Base-by-base conservation (phyloP, 2,113 vertebrate genomes). In the Brevimyrus niger region DNA sequence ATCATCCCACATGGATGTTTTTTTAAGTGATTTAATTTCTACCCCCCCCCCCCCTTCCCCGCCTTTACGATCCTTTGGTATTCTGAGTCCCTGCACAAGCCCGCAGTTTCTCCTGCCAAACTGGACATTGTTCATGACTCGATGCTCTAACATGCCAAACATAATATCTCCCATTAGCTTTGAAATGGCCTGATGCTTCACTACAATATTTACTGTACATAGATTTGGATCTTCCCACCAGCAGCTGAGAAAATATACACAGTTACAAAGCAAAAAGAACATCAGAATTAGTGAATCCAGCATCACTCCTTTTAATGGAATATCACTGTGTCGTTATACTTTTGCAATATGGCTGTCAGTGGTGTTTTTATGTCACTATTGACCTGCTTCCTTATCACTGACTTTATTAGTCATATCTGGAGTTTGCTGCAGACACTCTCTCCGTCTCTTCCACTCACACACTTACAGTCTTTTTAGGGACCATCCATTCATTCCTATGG, bases 11-110 rank as follows among this genome's bases (percentile, higher is more conserved):
- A 27, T 48, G 27, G n/a, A 46, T 86, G 10, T 86, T 53, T 35
- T 35, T 51, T 21, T 86, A 86, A 86, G 48, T 51, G 35, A 51
- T 86, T 86, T 86, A 86, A 53, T 86, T 86, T 86, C 84, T 48
- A n/a, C 17, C 84, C n/a, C 48, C 10, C 48, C 11, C 48, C 50
- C 47, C 21, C 23, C 42, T 44, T 44, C n/a, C n/a, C n/a, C n/a
- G n/a, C n/a, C 46, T 53, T 27, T 11, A n/a, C 27, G 3, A 11
- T 51, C 47, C 10, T 10, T 51, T 4, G 19, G 35, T 84, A 15
- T 84, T 84, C 38, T 84, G 82, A 84, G 42, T 47, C 44, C 13
- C 48, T 15, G n/a, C 84, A 86, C 84, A 51, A 11, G 84, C 17
- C n/a, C 84, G 0, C 11, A 19, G 10, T 11, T n/a, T 51, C 48